Evolutionary conservation across 2,797 vertebrate genomes (phyloP).

Genomic region (Leptatherina wallacei): DNA sequence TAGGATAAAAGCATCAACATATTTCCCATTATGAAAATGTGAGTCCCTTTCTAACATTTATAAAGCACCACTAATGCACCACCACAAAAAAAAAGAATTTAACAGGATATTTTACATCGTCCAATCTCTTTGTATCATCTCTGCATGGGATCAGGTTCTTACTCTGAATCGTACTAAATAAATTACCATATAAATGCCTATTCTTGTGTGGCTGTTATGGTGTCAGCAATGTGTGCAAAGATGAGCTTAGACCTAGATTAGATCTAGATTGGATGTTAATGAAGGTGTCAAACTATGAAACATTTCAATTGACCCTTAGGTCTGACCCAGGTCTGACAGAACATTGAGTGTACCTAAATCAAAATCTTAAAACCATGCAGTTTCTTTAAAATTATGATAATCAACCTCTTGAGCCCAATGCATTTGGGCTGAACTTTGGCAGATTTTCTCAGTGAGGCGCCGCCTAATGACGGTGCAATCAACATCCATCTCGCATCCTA

Average conservation of each 20-base stretch:
- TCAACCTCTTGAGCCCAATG: too few species aligned
- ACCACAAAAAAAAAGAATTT: neutral
- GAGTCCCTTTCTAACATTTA: neutral
- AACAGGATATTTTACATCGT: neutral
- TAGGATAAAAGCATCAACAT: conserved; percentile 19
- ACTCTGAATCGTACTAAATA: neutral
- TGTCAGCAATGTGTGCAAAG: neutral
- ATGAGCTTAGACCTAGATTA: neutral
- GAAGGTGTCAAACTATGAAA: neutral
- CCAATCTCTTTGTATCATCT: neutral
- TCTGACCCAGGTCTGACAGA: neutral
- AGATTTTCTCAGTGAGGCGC: too few species aligned
- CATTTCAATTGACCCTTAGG: neutral
- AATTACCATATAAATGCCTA: conserved; percentile 1
- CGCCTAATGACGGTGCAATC: too few species aligned
- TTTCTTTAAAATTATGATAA: too few species aligned
- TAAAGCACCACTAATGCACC: conserved; percentile 13
- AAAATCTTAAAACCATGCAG: too few species aligned
- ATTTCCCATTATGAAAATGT: conserved; percentile 7
- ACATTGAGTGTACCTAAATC: neutral
- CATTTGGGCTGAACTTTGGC: too few species aligned
- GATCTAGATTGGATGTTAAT: neutral
- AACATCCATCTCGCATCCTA: too few species aligned
- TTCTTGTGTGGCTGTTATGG: neutral
- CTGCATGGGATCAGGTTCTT: neutral